Evolutionary conservation across 2,797 vertebrate genomes (phyloP).

Genomic region (Valencia hispanica): DNA sequence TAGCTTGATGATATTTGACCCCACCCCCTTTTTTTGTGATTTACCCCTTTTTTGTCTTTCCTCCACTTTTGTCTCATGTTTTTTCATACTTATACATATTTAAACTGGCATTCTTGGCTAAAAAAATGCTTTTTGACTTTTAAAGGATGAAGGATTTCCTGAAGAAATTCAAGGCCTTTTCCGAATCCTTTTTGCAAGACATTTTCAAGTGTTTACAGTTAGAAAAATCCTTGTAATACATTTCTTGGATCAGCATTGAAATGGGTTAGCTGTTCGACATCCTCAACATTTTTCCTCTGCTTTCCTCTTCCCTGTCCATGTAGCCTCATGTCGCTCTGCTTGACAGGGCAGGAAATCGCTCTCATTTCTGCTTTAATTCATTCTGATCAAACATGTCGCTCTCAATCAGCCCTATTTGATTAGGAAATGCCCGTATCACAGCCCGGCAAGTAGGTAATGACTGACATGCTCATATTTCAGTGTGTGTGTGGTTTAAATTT

Average conservation of each 20-base stretch:
- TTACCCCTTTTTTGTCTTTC: constrained; percentile 4
- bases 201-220: constrained; percentile 22
- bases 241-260: constrained; percentile 55
- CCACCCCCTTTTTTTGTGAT: constrained; percentile 37
- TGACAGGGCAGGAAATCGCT: constrained; percentile 77
- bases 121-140: constrained; percentile 46
- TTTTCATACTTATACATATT: not conserved
- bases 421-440: constrained; percentile 70
- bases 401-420: constrained; percentile 76
- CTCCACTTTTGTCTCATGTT: constrained; percentile 5
- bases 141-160: constrained; percentile 24
- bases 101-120: not conserved
- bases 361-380: constrained; percentile 80
- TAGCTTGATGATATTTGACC: constrained; percentile 57
- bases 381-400: constrained; percentile 81
- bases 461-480: constrained; percentile 64
- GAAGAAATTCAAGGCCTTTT: constrained; percentile 15
- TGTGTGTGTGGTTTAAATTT: constrained; percentile 17
- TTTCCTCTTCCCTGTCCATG: constrained; percentile 32
- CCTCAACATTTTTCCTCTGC: constrained; percentile 23
- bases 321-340: constrained; percentile 60
- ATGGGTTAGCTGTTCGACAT: constrained; percentile 43
- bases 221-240: constrained; percentile 22
- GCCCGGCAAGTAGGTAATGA: constrained; percentile 68
- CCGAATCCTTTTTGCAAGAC: constrained; percentile 35